These are phyloP conservation scores for Caradrina kadenii DNA, from an alignment of 2,888 invertebrate species.

Conservation along the genomic window DNA sequence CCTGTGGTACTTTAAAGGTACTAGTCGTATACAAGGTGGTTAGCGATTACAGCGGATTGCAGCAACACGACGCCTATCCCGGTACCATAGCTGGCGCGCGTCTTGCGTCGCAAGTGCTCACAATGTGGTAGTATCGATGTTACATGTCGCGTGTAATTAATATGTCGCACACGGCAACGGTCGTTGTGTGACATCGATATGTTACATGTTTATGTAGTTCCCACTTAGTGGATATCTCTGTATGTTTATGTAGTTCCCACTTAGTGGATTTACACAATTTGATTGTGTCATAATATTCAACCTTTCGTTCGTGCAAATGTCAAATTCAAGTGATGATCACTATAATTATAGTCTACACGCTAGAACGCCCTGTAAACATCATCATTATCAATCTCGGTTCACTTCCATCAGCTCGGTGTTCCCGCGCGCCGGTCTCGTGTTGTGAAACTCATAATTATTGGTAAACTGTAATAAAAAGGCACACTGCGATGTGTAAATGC, in stretches of 20 bases:
- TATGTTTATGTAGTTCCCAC: constrained; percentile 15
- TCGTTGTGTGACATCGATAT: constrained; percentile 12
- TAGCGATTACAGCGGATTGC: constrained; percentile 24
- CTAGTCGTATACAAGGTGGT: background rate
- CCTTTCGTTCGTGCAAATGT: too few relatives aligned
- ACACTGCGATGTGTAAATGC: background rate
- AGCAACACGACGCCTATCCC: constrained; percentile 28
- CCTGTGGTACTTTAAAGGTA: background rate
- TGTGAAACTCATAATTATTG: background rate
- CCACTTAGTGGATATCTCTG: constrained; percentile 7
- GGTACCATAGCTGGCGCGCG: background rate
- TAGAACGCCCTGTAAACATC: too few relatives aligned
- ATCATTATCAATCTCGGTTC: background rate
- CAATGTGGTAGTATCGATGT: constrained; percentile 13
- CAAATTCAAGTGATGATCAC: too few relatives aligned
- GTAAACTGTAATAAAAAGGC: background rate
- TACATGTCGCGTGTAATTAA: constrained; percentile 19
- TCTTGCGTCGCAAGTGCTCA: constrained; percentile 13
- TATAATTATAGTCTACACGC: too few relatives aligned
- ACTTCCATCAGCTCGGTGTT: background rate
- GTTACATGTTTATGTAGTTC: constrained; percentile 18
- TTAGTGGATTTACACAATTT: constrained; percentile 3
- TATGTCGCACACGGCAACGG: constrained; percentile 14
- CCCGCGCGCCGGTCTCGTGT: background rate
- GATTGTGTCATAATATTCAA: too few relatives aligned